Evolutionary conservation across 2,797 vertebrate genomes (phyloP), one percentile per base, ranked within the genome.

Genomic region (Erethizon dorsatum): DNA sequence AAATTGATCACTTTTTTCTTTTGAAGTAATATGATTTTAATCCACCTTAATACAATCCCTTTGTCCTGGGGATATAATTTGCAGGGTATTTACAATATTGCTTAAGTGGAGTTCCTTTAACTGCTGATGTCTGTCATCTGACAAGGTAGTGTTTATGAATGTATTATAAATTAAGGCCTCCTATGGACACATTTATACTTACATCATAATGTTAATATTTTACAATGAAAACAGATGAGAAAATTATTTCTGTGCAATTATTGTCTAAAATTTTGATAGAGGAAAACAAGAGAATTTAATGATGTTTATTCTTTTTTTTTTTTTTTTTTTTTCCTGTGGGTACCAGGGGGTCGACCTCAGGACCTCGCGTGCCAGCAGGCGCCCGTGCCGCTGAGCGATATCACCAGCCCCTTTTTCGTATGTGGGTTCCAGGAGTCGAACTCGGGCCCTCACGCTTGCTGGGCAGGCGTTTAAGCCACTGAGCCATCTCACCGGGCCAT

Each of bases 81-180:
- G 11, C 31, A 83, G 2, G 50, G 37, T 83, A 52, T 71, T 63
- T 91, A 28, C 56, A 86, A 65, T 90, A 20, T 0, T 92, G 71
- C 78, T 83, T 79, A 45, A 47, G 87, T 87, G 82, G 1, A 33
- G 8, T 24, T 97, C 13, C 7, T 93, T 96, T 65, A 96, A 92
- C 28, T 45, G 47, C 14, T 97, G 2, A 26, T 65, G 79, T 88
- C 3, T 94, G 20, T 83, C 86, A 96, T 52, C 83, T 95, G 11
- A 37, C 28, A 95, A 47, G 6, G 50, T 31, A 84, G 2, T 52
- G 4, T 9, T 94, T 96, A 73, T 22, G 96, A 97, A 91, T 75
- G 37, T 37, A 93, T 97, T 98, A 94, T 90, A 97, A 57, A 71
- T 67, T 95, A 78, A 96, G 24, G 10, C 79, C 3, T 78, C 80